Conservation (phyloP, 2,797 vertebrate genomes). For the Mormyrus hasselquistii region DNA sequence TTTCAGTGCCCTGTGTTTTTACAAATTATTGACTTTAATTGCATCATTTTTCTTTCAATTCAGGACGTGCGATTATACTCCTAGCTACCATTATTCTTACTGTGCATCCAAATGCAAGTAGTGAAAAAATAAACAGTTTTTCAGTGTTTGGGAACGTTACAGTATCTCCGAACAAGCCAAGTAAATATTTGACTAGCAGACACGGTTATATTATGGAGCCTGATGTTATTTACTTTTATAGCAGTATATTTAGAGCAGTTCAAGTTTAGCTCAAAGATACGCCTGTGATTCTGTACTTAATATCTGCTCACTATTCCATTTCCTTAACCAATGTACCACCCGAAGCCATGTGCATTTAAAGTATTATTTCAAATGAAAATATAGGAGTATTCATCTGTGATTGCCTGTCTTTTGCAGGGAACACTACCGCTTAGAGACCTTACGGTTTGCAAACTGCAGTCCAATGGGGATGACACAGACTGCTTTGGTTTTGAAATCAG, state of each 20-base stretch:
- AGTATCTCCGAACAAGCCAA: neutral
- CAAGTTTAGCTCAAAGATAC: neutral
- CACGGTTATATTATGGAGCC: neutral
- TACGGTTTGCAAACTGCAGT: constrained; percentile 63
- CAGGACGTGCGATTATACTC: neutral
- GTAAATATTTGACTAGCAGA: neutral
- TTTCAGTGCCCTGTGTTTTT: neutral
- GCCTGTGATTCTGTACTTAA: neutral
- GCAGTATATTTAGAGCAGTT: neutral
- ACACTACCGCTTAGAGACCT: constrained; percentile 83
- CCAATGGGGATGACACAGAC: constrained; percentile 60
- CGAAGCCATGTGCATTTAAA: neutral
- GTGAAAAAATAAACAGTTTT: neutral
- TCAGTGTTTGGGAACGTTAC: neutral
- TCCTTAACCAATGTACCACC: neutral
- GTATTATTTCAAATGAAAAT: constrained; percentile 4
- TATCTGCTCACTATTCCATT: neutral
- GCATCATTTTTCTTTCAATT: neutral
- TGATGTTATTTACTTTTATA: neutral
- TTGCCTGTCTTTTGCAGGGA: constrained; percentile 57
- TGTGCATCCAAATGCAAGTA: neutral
- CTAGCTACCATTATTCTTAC: neutral
- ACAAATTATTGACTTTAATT: neutral
- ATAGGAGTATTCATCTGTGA: neutral
- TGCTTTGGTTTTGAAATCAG: constrained; percentile 80